A percentile compares a stretch with the other conserved stretches of the same genome.
Conservation (phyloP, 2,113 vertebrate genomes). For the Bufo gargarizans region DNA sequence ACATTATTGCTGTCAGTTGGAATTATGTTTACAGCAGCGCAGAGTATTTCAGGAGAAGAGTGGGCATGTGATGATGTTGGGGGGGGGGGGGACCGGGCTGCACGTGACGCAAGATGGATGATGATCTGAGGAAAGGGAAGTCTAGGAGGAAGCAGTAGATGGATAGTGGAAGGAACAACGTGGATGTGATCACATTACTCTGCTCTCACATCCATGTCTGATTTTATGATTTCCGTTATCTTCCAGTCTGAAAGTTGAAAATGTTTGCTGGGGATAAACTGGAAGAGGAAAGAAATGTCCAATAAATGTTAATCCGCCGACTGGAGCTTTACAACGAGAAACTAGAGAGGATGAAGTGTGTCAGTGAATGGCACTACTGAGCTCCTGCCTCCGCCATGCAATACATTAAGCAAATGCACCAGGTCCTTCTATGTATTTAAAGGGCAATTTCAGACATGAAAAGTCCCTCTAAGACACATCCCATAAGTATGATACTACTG, state of each 20-base stretch:
- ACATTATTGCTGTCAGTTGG: not conserved
- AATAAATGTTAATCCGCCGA: not conserved
- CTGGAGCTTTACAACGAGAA: not conserved
- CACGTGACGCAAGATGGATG: not conserved
- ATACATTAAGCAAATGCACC: too few species aligned
- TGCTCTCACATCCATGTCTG: not conserved
- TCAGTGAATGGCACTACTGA: too few species aligned
- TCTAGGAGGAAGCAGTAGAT: not conserved
- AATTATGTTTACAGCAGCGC: not conserved
- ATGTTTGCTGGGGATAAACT: not conserved
- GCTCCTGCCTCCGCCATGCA: too few species aligned
- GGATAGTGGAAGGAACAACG: not conserved
- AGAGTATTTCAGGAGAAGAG: not conserved
- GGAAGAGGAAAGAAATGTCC: not conserved
- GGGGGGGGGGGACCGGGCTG: too few species aligned
- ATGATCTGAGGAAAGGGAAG: constrained; percentile 1
- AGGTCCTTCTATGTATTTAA: too few species aligned
- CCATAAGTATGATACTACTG: too few species aligned
- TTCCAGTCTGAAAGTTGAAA: not conserved
- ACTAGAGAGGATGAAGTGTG: not conserved
- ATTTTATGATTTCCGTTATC: not conserved
- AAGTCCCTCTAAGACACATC: too few species aligned
- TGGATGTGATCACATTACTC: not conserved
- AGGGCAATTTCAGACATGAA: too few species aligned
- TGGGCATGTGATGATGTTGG: not conserved